These are phyloP conservation scores for Entomobrya multifasciata DNA, from an alignment of 2,888 invertebrate species.

Conservation along the genomic window DNA sequence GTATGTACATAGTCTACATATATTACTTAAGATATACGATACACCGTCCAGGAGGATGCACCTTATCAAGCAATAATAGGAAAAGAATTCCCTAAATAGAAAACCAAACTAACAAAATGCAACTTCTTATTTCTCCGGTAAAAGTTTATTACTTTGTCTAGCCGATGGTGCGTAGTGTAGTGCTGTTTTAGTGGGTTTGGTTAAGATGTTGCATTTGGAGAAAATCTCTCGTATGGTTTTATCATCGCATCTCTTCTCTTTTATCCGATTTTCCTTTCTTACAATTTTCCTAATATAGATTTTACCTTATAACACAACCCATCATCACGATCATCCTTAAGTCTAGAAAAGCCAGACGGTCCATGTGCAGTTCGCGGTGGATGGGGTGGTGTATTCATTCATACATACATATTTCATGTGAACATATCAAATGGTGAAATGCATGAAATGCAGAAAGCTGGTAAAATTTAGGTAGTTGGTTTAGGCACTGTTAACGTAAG, in stretches of 20 bases:
- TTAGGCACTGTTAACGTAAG: not conserved
- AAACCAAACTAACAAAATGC: conserved; percentile 16
- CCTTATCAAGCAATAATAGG: conserved; percentile 41
- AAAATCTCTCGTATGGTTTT: conserved; percentile 35
- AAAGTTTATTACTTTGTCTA: not conserved
- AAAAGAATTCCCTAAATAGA: conserved; percentile 37
- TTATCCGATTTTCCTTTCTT: conserved; percentile 19
- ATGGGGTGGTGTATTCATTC: not conserved
- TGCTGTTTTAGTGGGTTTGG: conserved; percentile 3
- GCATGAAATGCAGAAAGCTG: conserved; percentile 16
- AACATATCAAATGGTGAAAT: conserved; percentile 19
- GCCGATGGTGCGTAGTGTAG: not conserved
- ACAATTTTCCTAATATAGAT: conserved; percentile 1
- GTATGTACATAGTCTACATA: not conserved
- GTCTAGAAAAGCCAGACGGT: conserved; percentile 32
- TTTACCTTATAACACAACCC: conserved; percentile 10
- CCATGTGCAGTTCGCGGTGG: conserved; percentile 21
- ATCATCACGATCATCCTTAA: conserved; percentile 12
- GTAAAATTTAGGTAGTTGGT: not conserved
- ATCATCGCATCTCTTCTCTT: conserved; percentile 22
- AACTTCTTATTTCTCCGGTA: conserved; percentile 21
- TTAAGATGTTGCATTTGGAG: conserved; percentile 55
- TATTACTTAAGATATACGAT: not conserved
- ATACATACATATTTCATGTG: conserved; percentile 52
- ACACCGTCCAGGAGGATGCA: conserved; percentile 1